Evolutionary conservation across 2,113 vertebrate genomes (phyloP).

Genomic region (Muntiacus reevesi): DNA sequence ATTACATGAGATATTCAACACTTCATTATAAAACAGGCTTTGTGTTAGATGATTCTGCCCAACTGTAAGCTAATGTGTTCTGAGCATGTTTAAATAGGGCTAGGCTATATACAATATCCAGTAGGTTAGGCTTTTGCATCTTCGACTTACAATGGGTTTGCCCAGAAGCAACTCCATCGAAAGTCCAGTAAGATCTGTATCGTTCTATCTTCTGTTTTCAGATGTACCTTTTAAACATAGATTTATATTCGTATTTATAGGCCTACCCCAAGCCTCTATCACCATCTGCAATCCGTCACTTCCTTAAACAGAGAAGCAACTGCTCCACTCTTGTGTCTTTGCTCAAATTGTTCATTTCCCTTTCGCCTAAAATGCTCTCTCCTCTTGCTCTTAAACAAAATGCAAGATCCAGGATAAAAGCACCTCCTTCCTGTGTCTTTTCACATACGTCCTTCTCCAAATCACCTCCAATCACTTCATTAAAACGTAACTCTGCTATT

Average conservation of each 20-base stretch:
- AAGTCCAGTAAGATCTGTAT: background rate
- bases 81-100: background rate
- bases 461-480: background rate
- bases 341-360: background rate
- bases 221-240: background rate
- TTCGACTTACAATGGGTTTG: background rate
- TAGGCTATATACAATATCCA: background rate
- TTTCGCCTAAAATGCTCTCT: background rate
- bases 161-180: background rate
- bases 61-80: background rate
- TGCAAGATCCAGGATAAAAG: background rate
- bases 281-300: background rate
- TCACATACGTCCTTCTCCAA: background rate
- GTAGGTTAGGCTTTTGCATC: background rate
- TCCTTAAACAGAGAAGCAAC: background rate
- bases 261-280: background rate
- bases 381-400: background rate
- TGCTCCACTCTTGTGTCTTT: background rate
- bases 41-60: background rate
- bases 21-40: background rate
- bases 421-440: background rate
- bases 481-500: background rate
- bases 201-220: background rate
- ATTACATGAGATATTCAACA: background rate
- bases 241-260: background rate